These are phyloP conservation scores for Potorous gilbertii DNA, from an alignment of 2,797 vertebrate genomes.

Conservation along the genomic window DNA sequence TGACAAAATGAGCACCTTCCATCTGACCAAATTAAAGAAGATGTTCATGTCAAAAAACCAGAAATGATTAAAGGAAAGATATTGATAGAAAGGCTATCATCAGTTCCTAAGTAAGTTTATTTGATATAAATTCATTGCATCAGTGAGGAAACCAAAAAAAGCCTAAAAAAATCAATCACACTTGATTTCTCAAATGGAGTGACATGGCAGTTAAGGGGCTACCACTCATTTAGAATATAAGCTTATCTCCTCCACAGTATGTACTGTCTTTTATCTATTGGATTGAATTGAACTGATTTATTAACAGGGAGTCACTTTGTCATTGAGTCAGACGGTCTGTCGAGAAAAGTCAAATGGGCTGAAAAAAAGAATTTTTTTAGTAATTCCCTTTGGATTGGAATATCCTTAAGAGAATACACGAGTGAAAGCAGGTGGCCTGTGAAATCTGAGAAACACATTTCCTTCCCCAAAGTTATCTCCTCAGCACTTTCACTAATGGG, in stretches of 20 bases:
- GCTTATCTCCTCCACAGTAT: background rate
- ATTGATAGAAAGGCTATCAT: background rate
- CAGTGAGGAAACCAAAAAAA: background rate
- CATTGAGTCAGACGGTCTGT: conserved; percentile 34
- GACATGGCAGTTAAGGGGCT: background rate
- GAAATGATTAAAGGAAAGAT: background rate
- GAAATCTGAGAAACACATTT: background rate
- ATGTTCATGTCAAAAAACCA: background rate
- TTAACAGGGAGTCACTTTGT: conserved; percentile 12
- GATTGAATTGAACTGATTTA: background rate
- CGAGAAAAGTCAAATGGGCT: background rate
- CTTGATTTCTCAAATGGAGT: background rate
- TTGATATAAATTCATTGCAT: background rate
- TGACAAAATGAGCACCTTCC: background rate
- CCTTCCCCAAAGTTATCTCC: background rate
- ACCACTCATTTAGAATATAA: background rate
- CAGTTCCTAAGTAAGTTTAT: background rate
- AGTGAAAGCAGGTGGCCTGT: background rate
- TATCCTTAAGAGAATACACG: background rate
- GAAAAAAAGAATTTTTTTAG: background rate
- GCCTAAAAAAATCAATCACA: background rate
- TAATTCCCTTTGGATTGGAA: conserved; percentile 40
- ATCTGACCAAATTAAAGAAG: background rate
- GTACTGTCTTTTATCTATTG: background rate
- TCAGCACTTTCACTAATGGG: background rate